Percentiles rank a stretch among this genome's conserved stretches.
Evolutionary conservation across 1,140 invertebrate species (phyloP).

Genomic region (Sesamia nonagrioides): DNA sequence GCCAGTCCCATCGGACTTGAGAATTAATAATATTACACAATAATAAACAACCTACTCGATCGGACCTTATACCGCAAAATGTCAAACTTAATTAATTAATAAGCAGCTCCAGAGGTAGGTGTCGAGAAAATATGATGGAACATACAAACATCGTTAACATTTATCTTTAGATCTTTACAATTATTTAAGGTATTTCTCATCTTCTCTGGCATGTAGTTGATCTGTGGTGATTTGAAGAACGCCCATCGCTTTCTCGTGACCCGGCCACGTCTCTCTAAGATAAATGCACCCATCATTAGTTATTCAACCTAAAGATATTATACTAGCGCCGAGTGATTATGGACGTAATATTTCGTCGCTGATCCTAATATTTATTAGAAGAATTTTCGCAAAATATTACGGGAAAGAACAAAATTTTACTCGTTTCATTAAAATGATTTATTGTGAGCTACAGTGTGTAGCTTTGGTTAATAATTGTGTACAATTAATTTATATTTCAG

Average conservation of each 20-base stretch:
- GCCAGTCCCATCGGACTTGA: too few species aligned
- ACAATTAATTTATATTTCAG: constrained; percentile 24
- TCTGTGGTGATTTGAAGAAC: constrained; percentile 35
- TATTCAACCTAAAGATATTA: constrained; percentile 45
- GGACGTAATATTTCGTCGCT: constrained; percentile 42
- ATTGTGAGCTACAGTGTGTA: constrained; percentile 11
- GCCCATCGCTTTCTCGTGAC: constrained; percentile 32
- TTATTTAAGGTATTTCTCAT: constrained; percentile 22
- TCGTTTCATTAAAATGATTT: constrained; percentile 40
- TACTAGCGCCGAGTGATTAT: constrained; percentile 43
- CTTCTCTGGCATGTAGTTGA: constrained; percentile 13
- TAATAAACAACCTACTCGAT: too few species aligned
- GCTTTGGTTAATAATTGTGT: constrained; percentile 26
- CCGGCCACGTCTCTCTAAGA: constrained; percentile 37
- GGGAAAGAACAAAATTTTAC: constrained; percentile 39
- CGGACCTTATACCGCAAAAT: too few species aligned
- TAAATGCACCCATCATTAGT: constrained; percentile 49
- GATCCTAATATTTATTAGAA: constrained; percentile 45
- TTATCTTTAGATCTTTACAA: too few species aligned
- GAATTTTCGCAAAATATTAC: constrained; percentile 29
- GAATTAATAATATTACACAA: too few species aligned
- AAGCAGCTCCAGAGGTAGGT: too few species aligned
- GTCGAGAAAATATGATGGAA: too few species aligned
- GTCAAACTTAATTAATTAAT: too few species aligned
- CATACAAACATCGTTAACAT: too few species aligned